Evolutionary conservation across 2,113 vertebrate genomes (phyloP).

Genomic region (Tetraodon nigroviridis): DNA sequence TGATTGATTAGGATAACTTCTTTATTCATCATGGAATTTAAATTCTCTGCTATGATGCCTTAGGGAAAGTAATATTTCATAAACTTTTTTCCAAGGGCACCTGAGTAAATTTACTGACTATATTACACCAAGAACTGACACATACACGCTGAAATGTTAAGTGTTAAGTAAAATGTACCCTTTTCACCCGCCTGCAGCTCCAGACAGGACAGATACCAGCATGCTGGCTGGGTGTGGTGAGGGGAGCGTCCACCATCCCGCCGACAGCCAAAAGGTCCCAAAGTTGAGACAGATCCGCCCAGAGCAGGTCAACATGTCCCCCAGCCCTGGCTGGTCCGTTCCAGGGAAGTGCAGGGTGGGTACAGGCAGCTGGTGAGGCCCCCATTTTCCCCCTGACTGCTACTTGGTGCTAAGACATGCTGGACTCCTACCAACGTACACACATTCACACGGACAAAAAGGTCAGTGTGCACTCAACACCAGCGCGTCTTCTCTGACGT

Average conservation of each 20-base stretch:
- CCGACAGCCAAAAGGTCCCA: slow-evolving; percentile 62
- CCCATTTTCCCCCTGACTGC: slow-evolving; percentile 12
- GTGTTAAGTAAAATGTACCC: not conserved
- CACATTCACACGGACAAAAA: slow-evolving; percentile 43
- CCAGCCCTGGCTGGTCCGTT: slow-evolving; percentile 19
- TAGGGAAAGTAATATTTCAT: no score
- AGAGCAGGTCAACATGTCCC: slow-evolving; percentile 32
- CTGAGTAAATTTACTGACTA: not conserved
- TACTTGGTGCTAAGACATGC: slow-evolving; percentile 36
- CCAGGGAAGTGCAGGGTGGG: slow-evolving; percentile 23
- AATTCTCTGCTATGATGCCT: no score
- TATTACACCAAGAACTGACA: not conserved
- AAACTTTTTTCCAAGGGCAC: not conserved
- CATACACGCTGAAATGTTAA: not conserved
- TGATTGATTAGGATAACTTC: no score
- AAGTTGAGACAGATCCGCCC: slow-evolving; percentile 28
- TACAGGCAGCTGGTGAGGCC: slow-evolving; percentile 23
- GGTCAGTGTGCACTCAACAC: slow-evolving; percentile 42
- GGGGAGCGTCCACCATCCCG: slow-evolving; percentile 50
- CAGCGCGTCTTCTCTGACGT: slow-evolving; percentile 41
- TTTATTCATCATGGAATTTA: no score
- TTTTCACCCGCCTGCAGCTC: slow-evolving; percentile 44
- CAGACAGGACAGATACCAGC: slow-evolving; percentile 63
- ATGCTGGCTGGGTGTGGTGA: slow-evolving; percentile 27
- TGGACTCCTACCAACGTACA: slow-evolving; percentile 55